Evolutionary conservation across 2,797 vertebrate species (phyloP), one percentile per base, ranked within the genome.

Genomic region (Neosalanx taihuensis): DNA sequence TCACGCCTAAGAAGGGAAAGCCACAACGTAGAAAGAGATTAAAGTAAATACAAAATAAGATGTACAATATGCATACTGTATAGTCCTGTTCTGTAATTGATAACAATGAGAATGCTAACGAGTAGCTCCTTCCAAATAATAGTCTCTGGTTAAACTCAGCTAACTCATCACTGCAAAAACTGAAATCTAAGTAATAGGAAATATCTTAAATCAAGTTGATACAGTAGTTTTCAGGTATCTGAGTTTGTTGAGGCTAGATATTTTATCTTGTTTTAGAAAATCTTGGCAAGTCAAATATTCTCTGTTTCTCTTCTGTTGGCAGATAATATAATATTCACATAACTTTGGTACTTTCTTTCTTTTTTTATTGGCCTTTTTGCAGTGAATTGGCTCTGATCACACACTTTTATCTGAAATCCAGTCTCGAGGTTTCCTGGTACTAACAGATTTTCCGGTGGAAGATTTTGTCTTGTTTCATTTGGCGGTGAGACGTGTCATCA

Each of bases 1-100:
- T 99, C 79, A 97, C 92, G 84, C 97, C 97, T 99, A 86, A 80
- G 59, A 77, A 87, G 60, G 84, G 63, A 85, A 85, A 81, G 49
- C 41, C 20, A 86, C 23, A 69, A 17, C 53, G 26, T 37, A 37
- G 35, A 79, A 88, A 37, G 18, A 81, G 61, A 56, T 5, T 12
- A 41, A 57, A 67, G 49, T 26, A 31, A n/a, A 67, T 30, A 57
- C 13, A 67, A 26, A 67, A 31, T 29, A 18, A 18, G 29, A 56
- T 51, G 17, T 49, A 46, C 10, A 46, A 13, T 46, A 46, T 46
- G 41, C 10, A 9, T 46, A 12, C 41, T 46, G 41, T 13, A 3
- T 9, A 13, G 41, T 46, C 1, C 18, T 53, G 26, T 67, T 10
- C 51, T 5, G 4, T 57, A 33, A n/a, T 26, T 53, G 51, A 67